These are phyloP conservation scores for Drosophila anceps DNA, from an alignment of 2,888 invertebrate species.

Conservation along the genomic window DNA sequence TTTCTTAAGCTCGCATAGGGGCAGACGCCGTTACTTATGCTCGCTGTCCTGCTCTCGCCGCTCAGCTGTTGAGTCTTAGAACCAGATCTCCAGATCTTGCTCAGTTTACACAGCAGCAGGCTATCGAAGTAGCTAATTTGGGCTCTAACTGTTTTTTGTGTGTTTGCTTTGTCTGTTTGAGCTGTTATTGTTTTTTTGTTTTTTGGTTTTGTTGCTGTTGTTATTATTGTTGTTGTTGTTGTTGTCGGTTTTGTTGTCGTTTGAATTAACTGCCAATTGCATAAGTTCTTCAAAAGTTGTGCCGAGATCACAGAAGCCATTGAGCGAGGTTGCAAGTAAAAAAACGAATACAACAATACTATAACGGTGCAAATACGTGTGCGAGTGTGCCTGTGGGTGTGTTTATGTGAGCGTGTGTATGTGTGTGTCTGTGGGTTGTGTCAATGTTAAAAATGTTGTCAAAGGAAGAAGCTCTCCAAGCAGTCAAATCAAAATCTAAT, in stretches of 20 bases:
- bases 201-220: constrained; percentile 15
- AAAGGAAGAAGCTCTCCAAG: background rate
- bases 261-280: constrained; percentile 61
- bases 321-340: constrained; percentile 19
- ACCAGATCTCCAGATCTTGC: constrained; percentile 19
- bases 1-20: constrained; percentile 62
- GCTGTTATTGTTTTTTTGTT: constrained; percentile 15
- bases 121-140: constrained; percentile 29
- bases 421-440: background rate
- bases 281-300: constrained; percentile 56
- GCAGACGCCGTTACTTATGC: constrained; percentile 20
- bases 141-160: constrained; percentile 38
- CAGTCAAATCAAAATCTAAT: background rate
- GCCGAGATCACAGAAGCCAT: constrained; percentile 44
- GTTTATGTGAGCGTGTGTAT: constrained; percentile 7
- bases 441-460: background rate
- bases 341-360: constrained; percentile 22
- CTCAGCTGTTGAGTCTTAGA: constrained; percentile 20
- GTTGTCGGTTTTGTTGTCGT: constrained; percentile 38
- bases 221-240: constrained; percentile 38
- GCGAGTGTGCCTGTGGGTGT: constrained; percentile 11
- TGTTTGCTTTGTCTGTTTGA: constrained; percentile 48
- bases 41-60: constrained; percentile 11
- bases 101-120: constrained; percentile 44
- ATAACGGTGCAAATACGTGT: constrained; percentile 10